Conservation (phyloP, 2,113 vertebrate species). For the Craseonycteris thonglongyai region DNA sequence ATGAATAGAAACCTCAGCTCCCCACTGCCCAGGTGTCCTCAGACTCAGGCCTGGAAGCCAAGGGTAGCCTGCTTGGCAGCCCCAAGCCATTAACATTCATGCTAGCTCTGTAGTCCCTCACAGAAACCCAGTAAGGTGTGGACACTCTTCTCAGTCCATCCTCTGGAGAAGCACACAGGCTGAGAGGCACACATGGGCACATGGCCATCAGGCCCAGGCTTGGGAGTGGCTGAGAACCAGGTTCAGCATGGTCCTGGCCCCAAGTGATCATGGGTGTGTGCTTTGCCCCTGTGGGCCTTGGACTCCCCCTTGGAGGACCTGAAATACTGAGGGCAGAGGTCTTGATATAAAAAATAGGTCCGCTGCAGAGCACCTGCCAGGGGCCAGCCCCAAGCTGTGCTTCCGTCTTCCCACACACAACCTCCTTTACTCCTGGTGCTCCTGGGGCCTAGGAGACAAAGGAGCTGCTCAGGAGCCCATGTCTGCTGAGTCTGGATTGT, state of each 20-base stretch:
- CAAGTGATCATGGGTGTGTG: too few species aligned
- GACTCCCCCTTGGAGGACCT: background rate
- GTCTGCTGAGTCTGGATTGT: rapidly evolving
- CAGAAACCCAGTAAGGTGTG: rapidly evolving
- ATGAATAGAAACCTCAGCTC: background rate
- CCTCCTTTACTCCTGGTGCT: background rate
- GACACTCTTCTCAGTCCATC: background rate
- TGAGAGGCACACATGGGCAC: rapidly evolving
- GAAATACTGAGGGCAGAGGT: background rate
- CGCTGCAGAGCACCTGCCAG: background rate
- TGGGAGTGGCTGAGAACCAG: too few species aligned
- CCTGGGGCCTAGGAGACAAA: background rate
- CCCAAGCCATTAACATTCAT: background rate
- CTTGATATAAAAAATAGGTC: too few species aligned
- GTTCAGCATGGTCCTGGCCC: background rate
- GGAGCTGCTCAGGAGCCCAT: background rate
- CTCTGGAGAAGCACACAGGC: background rate
- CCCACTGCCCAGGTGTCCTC: background rate
- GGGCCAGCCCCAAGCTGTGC: background rate
- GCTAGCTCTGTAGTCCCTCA: background rate
- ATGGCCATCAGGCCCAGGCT: background rate
- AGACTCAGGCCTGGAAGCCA: background rate
- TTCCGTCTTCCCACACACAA: too few species aligned
- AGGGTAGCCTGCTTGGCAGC: background rate
- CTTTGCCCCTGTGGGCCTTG: background rate